phyloP scores from a whole-genome alignment of 2,113 vertebrate genomes.

The Salvelinus sp. region DNA sequence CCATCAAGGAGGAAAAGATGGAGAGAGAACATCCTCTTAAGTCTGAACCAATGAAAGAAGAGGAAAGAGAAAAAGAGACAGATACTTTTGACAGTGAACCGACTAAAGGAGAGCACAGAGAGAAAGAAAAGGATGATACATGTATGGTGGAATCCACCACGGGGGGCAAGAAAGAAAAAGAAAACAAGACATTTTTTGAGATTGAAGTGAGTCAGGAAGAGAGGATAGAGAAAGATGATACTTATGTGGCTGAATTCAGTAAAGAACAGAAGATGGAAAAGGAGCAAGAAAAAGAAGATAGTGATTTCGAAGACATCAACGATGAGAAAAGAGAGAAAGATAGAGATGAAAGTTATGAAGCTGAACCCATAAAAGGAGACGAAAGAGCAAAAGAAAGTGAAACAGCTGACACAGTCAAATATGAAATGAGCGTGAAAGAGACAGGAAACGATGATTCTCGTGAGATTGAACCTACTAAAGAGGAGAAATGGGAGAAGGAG shows the following conservation, averaged over 20 bases:
- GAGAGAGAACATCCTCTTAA: background rate
- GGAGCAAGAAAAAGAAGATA: slow-evolving; percentile 64
- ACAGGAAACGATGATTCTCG: slow-evolving; percentile 39
- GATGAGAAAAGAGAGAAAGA: slow-evolving; percentile 46
- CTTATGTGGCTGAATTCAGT: slow-evolving; percentile 63
- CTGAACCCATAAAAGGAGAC: background rate
- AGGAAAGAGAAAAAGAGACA: background rate
- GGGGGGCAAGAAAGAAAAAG: background rate
- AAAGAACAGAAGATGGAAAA: slow-evolving; percentile 72
- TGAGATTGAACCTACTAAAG: slow-evolving; percentile 53
- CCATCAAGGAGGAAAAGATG: background rate
- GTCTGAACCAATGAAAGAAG: background rate
- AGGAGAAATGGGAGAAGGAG: slow-evolving; percentile 68
- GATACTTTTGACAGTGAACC: background rate
- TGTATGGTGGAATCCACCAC: background rate
- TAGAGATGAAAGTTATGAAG: slow-evolving; percentile 11
- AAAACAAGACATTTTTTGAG: background rate
- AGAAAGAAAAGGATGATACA: background rate
- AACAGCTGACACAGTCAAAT: slow-evolving; percentile 12
- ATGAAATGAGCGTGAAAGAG: slow-evolving; percentile 23
- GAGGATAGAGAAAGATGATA: slow-evolving; percentile 64
- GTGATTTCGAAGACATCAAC: slow-evolving; percentile 42
- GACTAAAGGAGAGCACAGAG: background rate
- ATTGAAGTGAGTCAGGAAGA: slow-evolving; percentile 30
- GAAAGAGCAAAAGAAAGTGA: slow-evolving; percentile 17